Percentiles rank a stretch among this genome's conserved stretches.
Conservation (phyloP, 2,888 invertebrate species). For the Geotrupes spiniger region DNA sequence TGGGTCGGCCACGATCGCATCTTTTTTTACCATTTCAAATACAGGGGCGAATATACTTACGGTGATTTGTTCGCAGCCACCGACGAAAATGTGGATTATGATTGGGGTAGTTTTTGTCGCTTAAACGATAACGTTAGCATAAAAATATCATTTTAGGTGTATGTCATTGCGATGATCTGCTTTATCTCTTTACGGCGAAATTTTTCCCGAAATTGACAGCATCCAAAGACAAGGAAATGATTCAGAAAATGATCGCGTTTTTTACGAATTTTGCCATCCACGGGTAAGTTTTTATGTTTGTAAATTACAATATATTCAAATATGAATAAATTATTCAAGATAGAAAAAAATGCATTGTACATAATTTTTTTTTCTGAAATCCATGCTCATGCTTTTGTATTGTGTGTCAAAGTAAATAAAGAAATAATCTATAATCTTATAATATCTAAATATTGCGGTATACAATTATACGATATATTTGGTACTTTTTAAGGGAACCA, state of each 20-base stretch:
- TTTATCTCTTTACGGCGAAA: conserved; percentile 52
- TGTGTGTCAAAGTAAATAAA: no score
- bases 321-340: no score
- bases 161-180: conserved; percentile 56
- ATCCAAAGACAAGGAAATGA: conserved; percentile 43
- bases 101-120: conserved; percentile 35
- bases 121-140: not conserved
- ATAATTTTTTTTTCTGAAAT: not conserved
- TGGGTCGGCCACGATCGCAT: conserved; percentile 44
- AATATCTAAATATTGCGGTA: no score
- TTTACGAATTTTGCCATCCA: conserved; percentile 53
- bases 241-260: conserved; percentile 45
- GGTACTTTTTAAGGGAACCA: not conserved
- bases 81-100: conserved; percentile 33
- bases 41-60: conserved; percentile 49
- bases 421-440: no score
- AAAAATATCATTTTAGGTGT: conserved; percentile 39
- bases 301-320: no score
- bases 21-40: conserved; percentile 54
- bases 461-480: no score
- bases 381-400: not conserved
- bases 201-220: conserved; percentile 46
- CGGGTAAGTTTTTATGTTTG: no score
- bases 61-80: conserved; percentile 48
- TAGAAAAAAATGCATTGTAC: not conserved